Evolutionary conservation across 2,888 invertebrate species (phyloP).

Genomic region (Caenorhabditis becei): DNA sequence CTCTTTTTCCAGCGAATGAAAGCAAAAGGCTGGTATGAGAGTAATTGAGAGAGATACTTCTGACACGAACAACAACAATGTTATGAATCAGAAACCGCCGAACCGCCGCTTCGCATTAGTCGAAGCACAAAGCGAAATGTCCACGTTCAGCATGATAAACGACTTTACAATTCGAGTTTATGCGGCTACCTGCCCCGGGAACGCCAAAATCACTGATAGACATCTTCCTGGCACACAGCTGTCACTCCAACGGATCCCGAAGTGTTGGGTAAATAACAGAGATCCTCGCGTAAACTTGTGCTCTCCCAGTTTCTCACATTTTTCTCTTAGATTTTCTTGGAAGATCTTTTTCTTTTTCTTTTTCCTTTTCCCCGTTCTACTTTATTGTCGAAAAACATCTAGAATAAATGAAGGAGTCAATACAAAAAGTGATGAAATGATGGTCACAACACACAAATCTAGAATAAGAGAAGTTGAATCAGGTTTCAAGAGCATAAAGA

Average conservation of each 20-base stretch:
- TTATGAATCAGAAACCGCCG: conserved; percentile 14
- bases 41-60: conserved; percentile 11
- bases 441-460: too few species aligned
- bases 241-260: conserved; percentile 18
- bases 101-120: neutral
- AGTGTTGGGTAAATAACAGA: neutral
- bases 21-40: conserved; percentile 7
- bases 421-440: too few species aligned
- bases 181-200: conserved; percentile 30
- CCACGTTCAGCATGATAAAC: conserved; percentile 45
- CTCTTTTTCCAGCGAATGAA: neutral
- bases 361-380: too few species aligned
- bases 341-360: too few species aligned
- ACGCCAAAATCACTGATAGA: conserved; percentile 28
- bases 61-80: conserved; percentile 15
- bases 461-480: neutral
- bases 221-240: conserved; percentile 33
- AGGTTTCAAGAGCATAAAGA: neutral
- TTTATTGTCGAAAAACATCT: too few species aligned
- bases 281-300: too few species aligned
- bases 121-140: conserved; percentile 1
- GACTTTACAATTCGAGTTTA: conserved; percentile 54
- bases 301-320: too few species aligned
- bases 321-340: too few species aligned
- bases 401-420: too few species aligned